Percentiles rank a stretch among this genome's conserved stretches.
Conservation (phyloP, 2,797 vertebrate species). For the Siniperca obscura region DNA sequence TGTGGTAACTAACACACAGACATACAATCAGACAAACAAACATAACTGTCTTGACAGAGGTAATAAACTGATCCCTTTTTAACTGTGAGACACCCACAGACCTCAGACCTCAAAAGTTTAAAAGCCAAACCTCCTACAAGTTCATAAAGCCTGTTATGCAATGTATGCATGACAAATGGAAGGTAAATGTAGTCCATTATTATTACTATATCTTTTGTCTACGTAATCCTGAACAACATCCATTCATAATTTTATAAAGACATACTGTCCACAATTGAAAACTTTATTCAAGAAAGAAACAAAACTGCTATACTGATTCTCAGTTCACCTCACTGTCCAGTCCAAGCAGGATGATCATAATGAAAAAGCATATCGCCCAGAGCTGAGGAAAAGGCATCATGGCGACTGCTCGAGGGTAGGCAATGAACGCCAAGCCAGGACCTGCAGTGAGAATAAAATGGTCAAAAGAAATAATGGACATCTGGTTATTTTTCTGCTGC, state of each 20-base stretch:
- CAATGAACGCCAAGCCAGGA: constrained; percentile 88
- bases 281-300: not conserved
- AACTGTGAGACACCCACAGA: not conserved
- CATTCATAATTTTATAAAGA: not conserved
- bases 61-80: not conserved
- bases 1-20: not conserved
- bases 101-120: not conserved
- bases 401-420: constrained; percentile 86
- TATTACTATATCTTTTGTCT: not conserved
- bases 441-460: constrained; percentile 65
- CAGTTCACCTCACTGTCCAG: constrained; percentile 85
- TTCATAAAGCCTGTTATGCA: not conserved
- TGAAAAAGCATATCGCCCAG: constrained; percentile 86
- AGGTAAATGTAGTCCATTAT: not conserved
- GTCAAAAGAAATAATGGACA: not conserved
- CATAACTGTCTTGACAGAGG: not conserved
- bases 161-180: not conserved
- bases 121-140: not conserved
- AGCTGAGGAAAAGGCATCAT: constrained; percentile 89
- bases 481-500: not conserved
- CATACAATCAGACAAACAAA: not conserved
- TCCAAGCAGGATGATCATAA: constrained; percentile 88
- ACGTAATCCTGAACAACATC: not conserved
- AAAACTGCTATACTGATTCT: constrained; percentile 15
- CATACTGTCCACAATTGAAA: not conserved